Base-by-base conservation (phyloP, 2,797 vertebrate species). In the Diglossa cyanea region DNA sequence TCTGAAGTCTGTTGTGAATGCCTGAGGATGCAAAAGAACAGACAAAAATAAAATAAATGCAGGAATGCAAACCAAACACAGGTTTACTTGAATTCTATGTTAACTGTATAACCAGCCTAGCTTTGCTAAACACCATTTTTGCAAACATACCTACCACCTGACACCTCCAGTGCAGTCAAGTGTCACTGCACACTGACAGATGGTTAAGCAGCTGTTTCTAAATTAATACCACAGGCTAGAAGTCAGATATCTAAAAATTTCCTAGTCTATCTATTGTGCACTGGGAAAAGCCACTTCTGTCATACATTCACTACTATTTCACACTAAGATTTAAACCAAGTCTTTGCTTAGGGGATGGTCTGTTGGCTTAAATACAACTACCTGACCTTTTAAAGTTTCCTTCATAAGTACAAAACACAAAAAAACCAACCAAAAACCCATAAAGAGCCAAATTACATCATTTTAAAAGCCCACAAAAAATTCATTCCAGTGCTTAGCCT, bases 1-100 rank as follows among this genome's bases (percentile, higher is more conserved):
- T 96, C 99, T 98, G 95, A 99, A 99, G 97, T 99, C 99, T 90
- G 99, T 99, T 63, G 99, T 99, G 97, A 99, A 99, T 33, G 99
- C 99, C 99, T 99, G 94, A 68, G 96, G 24, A 90, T 90, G 65
- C 45, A 45, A 84, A 73, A 44, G 17, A 47, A 15, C 40, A 81
- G 23, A 21, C n/a, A 35, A 87, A 88, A 78, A 68, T 30, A 86
- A 87, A 77, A 71, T 30, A 87, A 61, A 51, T 9, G 12, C 15
- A 75, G 86, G 53, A 67, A 82, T 24, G 39, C 17, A 71, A 86
- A 45, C 3, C 48, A 82, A 76, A 30, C 6, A 31, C 3, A 18
- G 33, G 4, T 45, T 89, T 73, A 33, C 42, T 21, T 11, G 30
- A 37, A 63, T 39, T 39, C 15, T 58, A 0, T 14, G 1, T 26